phyloP scores from a whole-genome alignment of 2,888 invertebrate genomes.

The Epinotia demarniana region DNA sequence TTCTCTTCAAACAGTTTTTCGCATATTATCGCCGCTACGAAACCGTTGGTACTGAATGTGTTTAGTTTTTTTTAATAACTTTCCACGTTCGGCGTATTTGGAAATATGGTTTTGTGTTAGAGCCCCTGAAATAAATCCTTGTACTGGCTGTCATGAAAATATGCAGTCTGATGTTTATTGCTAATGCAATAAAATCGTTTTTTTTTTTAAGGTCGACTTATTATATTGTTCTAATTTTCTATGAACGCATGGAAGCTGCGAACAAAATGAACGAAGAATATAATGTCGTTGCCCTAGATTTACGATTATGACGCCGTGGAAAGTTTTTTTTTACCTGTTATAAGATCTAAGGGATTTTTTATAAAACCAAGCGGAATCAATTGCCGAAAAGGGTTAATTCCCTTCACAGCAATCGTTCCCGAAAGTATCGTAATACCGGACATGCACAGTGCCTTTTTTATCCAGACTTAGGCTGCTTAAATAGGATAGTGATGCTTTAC shows the following conservation, averaged over 20 bases:
- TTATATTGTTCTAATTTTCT: background rate
- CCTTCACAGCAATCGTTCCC: background rate
- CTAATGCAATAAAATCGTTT: background rate
- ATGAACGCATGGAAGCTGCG: background rate
- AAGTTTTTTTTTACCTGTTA: background rate
- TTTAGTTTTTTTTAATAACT: too few species aligned
- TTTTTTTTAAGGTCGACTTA: background rate
- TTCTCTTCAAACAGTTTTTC: too few species aligned
- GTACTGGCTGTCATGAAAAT: background rate
- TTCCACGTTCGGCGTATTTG: background rate
- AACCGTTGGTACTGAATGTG: too few species aligned
- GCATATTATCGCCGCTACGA: too few species aligned
- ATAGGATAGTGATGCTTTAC: background rate
- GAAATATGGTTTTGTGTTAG: too few species aligned
- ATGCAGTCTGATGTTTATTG: background rate
- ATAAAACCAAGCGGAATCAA: background rate
- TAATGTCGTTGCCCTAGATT: background rate
- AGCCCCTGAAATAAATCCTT: background rate
- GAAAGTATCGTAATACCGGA: constrained; percentile 1
- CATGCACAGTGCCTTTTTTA: constrained; percentile 17
- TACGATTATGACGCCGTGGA: background rate
- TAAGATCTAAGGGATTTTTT: background rate
- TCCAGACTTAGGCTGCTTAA: constrained; percentile 4
- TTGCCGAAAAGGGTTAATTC: background rate
- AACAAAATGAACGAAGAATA: background rate